Conservation (phyloP, 2,888 invertebrate species). For the Nomada ferruginata region DNA sequence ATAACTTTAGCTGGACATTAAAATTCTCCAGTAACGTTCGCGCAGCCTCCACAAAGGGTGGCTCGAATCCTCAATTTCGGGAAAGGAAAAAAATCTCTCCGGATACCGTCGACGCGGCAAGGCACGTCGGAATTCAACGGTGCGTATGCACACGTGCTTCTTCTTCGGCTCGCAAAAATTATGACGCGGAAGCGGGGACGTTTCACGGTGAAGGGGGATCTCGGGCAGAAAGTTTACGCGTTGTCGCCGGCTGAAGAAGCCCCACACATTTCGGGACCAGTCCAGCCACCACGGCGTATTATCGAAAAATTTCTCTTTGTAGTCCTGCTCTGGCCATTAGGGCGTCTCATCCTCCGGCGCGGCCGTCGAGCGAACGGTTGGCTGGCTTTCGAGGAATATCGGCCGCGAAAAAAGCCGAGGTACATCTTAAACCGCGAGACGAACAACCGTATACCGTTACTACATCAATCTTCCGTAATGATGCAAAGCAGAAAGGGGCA, state of each 20-base stretch:
- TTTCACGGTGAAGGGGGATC: slow-evolving; percentile 64
- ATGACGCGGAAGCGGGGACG: slow-evolving; percentile 63
- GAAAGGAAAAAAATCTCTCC: slow-evolving; percentile 13
- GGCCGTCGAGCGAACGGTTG: slow-evolving; percentile 4
- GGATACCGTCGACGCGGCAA: not conserved
- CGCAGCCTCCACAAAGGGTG: not conserved
- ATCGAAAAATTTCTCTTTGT: slow-evolving; percentile 59
- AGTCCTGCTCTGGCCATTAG: slow-evolving; percentile 46
- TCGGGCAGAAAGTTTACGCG: slow-evolving; percentile 48
- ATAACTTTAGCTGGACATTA: no score
- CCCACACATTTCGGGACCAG: slow-evolving; percentile 38
- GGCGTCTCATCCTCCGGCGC: not conserved
- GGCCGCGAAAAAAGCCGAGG: slow-evolving; percentile 45
- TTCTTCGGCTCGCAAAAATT: slow-evolving; percentile 54
- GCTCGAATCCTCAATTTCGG: not conserved
- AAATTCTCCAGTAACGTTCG: not conserved
- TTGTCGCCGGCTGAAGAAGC: slow-evolving; percentile 49
- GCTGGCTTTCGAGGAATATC: slow-evolving; percentile 55
- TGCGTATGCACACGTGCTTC: slow-evolving; percentile 50
- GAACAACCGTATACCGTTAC: slow-evolving; percentile 61
- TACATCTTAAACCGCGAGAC: slow-evolving; percentile 54
- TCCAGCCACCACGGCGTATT: slow-evolving; percentile 20
- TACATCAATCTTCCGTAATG: slow-evolving; percentile 64
- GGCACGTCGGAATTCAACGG: slow-evolving; percentile 37
- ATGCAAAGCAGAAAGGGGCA: slow-evolving; percentile 51